Conservation (phyloP, 2,888 invertebrate species). For the Drosophila pseudotalamancana region DNA sequence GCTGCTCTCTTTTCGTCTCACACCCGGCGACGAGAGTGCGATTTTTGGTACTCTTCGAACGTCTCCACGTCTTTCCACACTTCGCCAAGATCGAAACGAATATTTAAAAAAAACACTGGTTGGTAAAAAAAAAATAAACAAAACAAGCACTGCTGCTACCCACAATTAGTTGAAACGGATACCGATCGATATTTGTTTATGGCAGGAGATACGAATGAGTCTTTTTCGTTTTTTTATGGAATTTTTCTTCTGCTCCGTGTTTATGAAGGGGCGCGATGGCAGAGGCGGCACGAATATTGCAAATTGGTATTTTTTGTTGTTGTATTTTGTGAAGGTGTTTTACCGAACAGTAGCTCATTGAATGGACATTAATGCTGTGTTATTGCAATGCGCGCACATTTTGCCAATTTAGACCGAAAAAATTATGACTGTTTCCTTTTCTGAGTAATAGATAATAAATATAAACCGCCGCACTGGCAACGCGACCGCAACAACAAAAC, state of each 20-base stretch:
- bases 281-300: constrained; percentile 40
- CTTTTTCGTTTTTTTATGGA: constrained; percentile 19
- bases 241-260: constrained; percentile 20
- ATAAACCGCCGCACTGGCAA: constrained; percentile 40
- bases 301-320: constrained; percentile 44
- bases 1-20: constrained; percentile 19
- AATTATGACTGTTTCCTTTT: constrained; percentile 48
- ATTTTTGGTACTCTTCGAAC: constrained; percentile 21
- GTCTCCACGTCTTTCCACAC: not conserved
- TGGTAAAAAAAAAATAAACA: constrained; percentile 5
- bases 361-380: constrained; percentile 14
- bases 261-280: constrained; percentile 23
- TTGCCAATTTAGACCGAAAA: constrained; percentile 29
- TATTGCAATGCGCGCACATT: constrained; percentile 46
- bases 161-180: constrained; percentile 28
- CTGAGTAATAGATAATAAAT: constrained; percentile 37
- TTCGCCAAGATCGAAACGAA: constrained; percentile 14
- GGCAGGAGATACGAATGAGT: constrained; percentile 10
- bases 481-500: constrained; percentile 41
- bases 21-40: constrained; percentile 42
- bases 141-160: constrained; percentile 2
- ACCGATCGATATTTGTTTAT: constrained; percentile 45
- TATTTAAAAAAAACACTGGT: constrained; percentile 7
- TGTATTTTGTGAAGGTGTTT: constrained; percentile 27
- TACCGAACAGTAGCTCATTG: constrained; percentile 9